phyloP scores from a whole-genome alignment of 2,113 vertebrate genomes.

The Hippoglossus stenolepis region DNA sequence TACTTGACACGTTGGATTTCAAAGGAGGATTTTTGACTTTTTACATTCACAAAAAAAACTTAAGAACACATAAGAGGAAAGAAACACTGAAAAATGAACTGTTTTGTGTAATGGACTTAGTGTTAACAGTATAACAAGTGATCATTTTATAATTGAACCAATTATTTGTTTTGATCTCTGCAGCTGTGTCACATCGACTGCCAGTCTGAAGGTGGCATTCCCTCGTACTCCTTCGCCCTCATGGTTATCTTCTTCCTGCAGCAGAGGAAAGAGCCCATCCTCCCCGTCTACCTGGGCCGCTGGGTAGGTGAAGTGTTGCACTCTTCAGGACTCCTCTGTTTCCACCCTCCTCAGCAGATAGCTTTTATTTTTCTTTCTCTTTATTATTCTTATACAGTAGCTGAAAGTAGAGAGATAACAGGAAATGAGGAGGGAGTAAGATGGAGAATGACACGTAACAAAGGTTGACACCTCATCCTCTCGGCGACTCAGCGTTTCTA shows the following conservation, averaged over 20 bases:
- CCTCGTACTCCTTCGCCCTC: constrained; percentile 96
- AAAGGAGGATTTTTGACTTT: too few species aligned
- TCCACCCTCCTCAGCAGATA: background rate
- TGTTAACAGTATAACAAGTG: background rate
- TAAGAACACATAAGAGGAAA: too few species aligned
- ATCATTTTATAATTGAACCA: background rate
- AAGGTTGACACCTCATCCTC: too few species aligned
- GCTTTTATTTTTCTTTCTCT: background rate
- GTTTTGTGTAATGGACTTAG: background rate
- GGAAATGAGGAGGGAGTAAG: background rate
- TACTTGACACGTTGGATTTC: too few species aligned
- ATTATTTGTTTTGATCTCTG: constrained; percentile 21
- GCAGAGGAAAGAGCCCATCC: constrained; percentile 91
- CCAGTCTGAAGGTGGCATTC: constrained; percentile 96
- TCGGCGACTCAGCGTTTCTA: too few species aligned
- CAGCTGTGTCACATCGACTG: constrained; percentile 98
- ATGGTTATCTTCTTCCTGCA: constrained; percentile 99
- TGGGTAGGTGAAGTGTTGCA: constrained; percentile 85
- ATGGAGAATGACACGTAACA: too few species aligned
- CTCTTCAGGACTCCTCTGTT: background rate
- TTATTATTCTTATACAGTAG: background rate
- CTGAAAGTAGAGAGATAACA: background rate
- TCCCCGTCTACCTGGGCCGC: constrained; percentile 92
- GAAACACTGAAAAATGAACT: background rate
- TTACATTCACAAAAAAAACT: too few species aligned